A percentile compares a stretch with the other conserved stretches of the same genome.
Conservation (phyloP, 2,888 invertebrate genomes). For the Tenodera sinensis region DNA sequence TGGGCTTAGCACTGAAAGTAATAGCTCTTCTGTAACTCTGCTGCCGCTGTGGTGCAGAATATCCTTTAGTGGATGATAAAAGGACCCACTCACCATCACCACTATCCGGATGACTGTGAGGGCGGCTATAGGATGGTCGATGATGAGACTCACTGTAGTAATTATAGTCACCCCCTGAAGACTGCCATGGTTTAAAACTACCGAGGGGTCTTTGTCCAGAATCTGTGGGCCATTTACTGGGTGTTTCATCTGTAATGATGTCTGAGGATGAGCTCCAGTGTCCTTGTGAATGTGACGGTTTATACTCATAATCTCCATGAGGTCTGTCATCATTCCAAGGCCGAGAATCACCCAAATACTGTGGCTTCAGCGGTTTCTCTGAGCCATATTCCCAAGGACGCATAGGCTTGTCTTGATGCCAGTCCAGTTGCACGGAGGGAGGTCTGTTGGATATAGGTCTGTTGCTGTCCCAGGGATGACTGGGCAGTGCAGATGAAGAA, state of each 20-base stretch:
- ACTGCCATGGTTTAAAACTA: conserved; percentile 2
- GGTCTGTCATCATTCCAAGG: not conserved
- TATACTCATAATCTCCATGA: conserved; percentile 1
- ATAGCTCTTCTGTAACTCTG: conserved; percentile 44
- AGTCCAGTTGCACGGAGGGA: not conserved
- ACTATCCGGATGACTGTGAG: conserved; percentile 57
- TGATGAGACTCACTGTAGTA: not conserved
- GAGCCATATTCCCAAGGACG: conserved; percentile 14
- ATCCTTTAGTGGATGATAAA: conserved; percentile 73
- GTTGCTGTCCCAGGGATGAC: not conserved
- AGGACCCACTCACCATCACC: conserved; percentile 76
- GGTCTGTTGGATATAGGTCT: not conserved
- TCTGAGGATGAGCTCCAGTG: conserved; percentile 38
- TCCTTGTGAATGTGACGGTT: not conserved
- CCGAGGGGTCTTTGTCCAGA: conserved; percentile 35
- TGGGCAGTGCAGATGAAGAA: conserved; percentile 38
- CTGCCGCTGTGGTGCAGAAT: conserved; percentile 51
- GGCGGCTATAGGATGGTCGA: conserved; percentile 41
- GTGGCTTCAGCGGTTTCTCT: not conserved
- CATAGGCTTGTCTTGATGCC: not conserved
- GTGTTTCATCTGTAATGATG: conserved; percentile 53
- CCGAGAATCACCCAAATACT: not conserved
- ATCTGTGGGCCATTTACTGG: conserved; percentile 46
- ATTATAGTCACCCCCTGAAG: not conserved
- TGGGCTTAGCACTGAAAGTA: conserved; percentile 39